These are phyloP conservation scores for Notocelia uddmanniana DNA, from an alignment of 2,888 invertebrate species.

Conservation along the genomic window DNA sequence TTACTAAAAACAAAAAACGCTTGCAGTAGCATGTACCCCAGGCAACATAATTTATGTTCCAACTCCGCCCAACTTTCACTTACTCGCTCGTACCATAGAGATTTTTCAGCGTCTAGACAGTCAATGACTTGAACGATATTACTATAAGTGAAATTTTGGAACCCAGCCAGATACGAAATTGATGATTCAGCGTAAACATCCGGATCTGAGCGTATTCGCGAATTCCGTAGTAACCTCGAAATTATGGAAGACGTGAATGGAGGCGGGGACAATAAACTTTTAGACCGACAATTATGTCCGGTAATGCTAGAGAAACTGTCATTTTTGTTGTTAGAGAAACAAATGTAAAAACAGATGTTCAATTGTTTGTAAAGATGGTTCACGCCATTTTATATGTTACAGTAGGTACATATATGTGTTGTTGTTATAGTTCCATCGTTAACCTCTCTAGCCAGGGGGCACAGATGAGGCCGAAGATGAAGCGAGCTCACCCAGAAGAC, in stretches of 20 bases:
- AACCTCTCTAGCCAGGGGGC: no score
- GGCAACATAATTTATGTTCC: constrained; percentile 16
- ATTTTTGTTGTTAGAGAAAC: no score
- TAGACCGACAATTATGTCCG: background rate
- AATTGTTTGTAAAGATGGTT: no score
- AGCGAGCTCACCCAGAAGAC: no score
- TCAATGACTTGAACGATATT: constrained; percentile 29
- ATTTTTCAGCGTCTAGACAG: constrained; percentile 27
- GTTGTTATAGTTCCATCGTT: no score
- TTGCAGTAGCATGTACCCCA: constrained; percentile 8
- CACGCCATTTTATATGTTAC: no score
- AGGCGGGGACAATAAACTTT: no score
- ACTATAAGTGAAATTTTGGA: constrained; percentile 31
- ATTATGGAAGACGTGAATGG: constrained; percentile 23
- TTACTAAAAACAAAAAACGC: no score
- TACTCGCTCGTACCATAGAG: background rate
- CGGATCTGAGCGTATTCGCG: background rate
- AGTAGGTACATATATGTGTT: no score
- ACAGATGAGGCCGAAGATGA: no score
- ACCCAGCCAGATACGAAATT: constrained; percentile 16
- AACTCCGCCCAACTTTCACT: constrained; percentile 6
- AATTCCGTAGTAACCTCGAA: constrained; percentile 29
- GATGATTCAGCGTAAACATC: constrained; percentile 29
- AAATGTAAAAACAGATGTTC: no score
- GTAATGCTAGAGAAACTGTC: background rate